A percentile compares a stretch with the other conserved stretches of the same genome.
Conservation (phyloP, 2,797 vertebrate genomes). For the Neostethus bicornis region DNA sequence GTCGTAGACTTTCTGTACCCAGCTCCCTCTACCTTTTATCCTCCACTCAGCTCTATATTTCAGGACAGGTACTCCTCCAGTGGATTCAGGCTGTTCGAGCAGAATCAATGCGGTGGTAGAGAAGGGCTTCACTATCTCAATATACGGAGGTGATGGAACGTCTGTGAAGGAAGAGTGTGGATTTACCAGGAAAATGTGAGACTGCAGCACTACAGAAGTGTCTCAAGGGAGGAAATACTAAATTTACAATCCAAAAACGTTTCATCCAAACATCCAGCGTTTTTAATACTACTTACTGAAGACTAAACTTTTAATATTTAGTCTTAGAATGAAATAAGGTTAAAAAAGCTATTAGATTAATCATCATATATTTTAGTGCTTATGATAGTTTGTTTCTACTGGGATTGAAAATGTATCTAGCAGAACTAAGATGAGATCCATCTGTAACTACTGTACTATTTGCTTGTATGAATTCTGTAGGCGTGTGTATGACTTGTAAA, state of each 20-base stretch:
- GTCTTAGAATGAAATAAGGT: too few relatives aligned
- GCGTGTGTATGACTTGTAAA: too few relatives aligned
- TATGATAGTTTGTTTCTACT: too few relatives aligned
- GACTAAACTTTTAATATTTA: too few relatives aligned
- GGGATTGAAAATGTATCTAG: too few relatives aligned
- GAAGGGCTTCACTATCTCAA: constrained; percentile 89
- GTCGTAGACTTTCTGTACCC: constrained; percentile 83
- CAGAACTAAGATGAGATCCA: too few relatives aligned
- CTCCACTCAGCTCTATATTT: constrained; percentile 91
- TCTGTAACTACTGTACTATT: too few relatives aligned
- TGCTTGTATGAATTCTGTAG: too few relatives aligned
- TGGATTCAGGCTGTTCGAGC: constrained; percentile 91
- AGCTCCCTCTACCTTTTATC: constrained; percentile 76
- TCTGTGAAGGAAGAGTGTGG: constrained; percentile 76
- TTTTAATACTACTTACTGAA: too few relatives aligned
- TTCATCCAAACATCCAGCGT: constrained; percentile 10
- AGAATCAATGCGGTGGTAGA: constrained; percentile 91
- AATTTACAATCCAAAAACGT: constrained; percentile 4
- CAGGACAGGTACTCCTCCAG: constrained; percentile 92
- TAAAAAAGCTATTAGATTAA: too few relatives aligned
- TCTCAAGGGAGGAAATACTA: constrained; percentile 14
- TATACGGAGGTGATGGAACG: constrained; percentile 90
- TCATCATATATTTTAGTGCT: too few relatives aligned
- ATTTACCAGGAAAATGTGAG: constrained; percentile 36
- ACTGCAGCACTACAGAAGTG: constrained; percentile 20